Base-by-base conservation (phyloP, 2,888 invertebrate genomes). In the Xylophagus ater region DNA sequence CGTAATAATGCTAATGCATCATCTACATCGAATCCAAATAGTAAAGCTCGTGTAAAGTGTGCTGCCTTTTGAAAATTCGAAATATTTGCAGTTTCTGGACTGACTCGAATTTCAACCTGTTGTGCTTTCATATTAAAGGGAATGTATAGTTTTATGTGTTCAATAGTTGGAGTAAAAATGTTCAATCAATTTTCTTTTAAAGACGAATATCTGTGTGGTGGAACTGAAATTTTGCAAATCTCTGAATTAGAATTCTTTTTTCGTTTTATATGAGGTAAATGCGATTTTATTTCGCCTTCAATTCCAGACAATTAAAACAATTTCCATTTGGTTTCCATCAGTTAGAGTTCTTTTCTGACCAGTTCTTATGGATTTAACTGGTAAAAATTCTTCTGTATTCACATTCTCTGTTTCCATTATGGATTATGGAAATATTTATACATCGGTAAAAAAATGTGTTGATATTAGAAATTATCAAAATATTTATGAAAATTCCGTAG, bases 141-240 rank as follows among this genome's bases (percentile, higher is more conserved):
- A 37, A 93, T 81, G 69, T 97, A 93, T 14, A 99, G 67, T 46
- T 92, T 76, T 44, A 99, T 70, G 58, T 98, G 88, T 58, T 98
- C 93, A 0, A 97, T 96, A 21, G 99, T 74, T 0, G 98, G 96
- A 33, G 87, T 85, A 58, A 93, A 93, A 49, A 99, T 90, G 65
- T 96, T 90, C 62, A 90, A 70, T 98, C 98, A 99, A 55, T 85
- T 87, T 55, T 94, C 88, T 67, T 94, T 96, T 7, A 98, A 66
- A 0, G 97, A 93, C 7, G 89, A 81, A 55, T 88, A 90, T 60
- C 98, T 80, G 60, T 98, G 88, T 4, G 85, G 73, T 10, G 98
- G 98, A n/a, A 98, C 90, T 6, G 85, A 67, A 24, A 98, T 68
- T 69, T 81, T 82, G 47, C 82, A 69, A 58, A 78, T 69, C 57